Evolutionary conservation across 2,113 vertebrate genomes (phyloP).

Genomic region (Macquaria ambigua): DNA sequence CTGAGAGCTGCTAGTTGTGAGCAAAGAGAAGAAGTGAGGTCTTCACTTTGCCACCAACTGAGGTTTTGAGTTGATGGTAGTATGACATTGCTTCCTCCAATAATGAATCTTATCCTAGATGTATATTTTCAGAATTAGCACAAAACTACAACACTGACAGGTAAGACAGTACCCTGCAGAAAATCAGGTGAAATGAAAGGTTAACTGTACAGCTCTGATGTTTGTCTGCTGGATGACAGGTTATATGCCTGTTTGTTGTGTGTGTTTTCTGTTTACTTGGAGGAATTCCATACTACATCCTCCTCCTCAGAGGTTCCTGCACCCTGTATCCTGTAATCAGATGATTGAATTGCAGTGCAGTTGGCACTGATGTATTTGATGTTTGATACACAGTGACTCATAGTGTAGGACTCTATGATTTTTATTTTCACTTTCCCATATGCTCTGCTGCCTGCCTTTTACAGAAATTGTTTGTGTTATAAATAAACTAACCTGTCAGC

Average conservation of each 20-base stretch:
- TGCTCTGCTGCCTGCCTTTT: neutral
- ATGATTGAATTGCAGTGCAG: slow-evolving; percentile 14
- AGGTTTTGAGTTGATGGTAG: neutral
- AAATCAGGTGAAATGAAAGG: neutral
- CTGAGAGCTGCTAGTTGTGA: neutral
- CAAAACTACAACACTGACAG: slow-evolving; percentile 1
- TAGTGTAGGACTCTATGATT: neutral
- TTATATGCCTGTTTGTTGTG: neutral
- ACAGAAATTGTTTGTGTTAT: neutral
- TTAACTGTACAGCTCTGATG: slow-evolving; percentile 1
- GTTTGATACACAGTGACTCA: slow-evolving; percentile 11
- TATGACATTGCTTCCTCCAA: neutral
- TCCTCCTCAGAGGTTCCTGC: slow-evolving; percentile 7
- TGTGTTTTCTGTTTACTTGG: slow-evolving; percentile 8
- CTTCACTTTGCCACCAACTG: neutral
- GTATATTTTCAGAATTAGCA: slow-evolving; percentile 7
- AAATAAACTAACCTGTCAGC: slow-evolving; percentile 16
- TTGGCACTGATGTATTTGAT: slow-evolving; percentile 38
- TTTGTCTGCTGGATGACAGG: slow-evolving; percentile 7
- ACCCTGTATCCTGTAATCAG: slow-evolving; percentile 9
- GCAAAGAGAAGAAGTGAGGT: neutral
- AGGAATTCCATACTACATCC: slow-evolving; percentile 1
- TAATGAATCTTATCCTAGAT: slow-evolving; percentile 7
- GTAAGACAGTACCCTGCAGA: neutral
- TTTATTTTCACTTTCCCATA: neutral